Conservation (phyloP, 2,888 invertebrate genomes). For the Orthonychiurus folsomi region DNA sequence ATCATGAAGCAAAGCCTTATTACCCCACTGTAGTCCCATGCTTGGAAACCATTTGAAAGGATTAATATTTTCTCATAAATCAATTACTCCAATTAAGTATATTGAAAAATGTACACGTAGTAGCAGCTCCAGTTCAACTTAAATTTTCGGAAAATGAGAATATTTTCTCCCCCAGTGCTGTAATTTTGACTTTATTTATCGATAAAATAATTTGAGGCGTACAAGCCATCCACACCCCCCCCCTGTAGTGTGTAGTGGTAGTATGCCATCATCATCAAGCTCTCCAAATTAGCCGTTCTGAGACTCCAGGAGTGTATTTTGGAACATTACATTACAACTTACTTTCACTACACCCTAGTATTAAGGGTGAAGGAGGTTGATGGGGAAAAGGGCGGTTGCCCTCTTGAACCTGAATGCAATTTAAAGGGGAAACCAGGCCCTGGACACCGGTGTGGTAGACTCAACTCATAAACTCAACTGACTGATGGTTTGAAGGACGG, state of each 20-base stretch:
- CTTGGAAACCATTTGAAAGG: not conserved
- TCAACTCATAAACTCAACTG: too few relatives aligned
- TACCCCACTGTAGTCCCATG: not conserved
- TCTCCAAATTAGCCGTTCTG: too few relatives aligned
- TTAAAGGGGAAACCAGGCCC: too few relatives aligned
- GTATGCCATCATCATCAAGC: not conserved
- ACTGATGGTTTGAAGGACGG: too few relatives aligned
- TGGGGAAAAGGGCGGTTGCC: too few relatives aligned
- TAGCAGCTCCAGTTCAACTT: not conserved
- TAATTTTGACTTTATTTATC: not conserved
- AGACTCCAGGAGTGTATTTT: too few relatives aligned
- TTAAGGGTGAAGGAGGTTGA: too few relatives aligned
- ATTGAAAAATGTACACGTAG: not conserved
- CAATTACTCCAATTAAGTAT: not conserved
- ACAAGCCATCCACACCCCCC: too few relatives aligned
- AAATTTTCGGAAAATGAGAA: not conserved
- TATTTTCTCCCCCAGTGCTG: not conserved
- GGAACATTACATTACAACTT: too few relatives aligned
- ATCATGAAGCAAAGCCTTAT: not conserved
- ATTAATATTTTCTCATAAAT: not conserved
- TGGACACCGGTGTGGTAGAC: too few relatives aligned
- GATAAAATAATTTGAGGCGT: not conserved
- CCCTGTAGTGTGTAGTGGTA: not conserved
- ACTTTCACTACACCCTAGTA: too few relatives aligned
- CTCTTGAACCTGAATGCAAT: too few relatives aligned